Evolutionary conservation across 1,140 invertebrate species (phyloP), one percentile per base, ranked within the genome.

Genomic region (Leptinotarsa texana): DNA sequence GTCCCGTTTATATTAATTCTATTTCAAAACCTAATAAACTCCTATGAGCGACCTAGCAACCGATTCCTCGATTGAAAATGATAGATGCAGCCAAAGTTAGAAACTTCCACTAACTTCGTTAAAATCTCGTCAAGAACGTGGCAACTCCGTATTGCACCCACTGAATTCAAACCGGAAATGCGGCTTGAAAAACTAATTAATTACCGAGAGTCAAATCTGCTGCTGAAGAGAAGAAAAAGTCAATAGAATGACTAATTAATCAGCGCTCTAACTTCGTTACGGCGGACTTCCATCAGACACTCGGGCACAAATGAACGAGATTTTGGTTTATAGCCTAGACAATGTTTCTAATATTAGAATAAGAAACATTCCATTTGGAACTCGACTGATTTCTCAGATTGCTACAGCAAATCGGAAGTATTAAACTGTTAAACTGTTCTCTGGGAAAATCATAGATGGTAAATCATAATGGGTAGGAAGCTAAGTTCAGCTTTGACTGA

Each of bases 211-310:
- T 42, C 33, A 42, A 42, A 42, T 42, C 6, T 42, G 33, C 33
- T 42, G 33, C 33, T 11, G 51, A 57, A 15, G 4, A 17, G 51
- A 18, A 18, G 51, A 57, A 57, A 57, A 57, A 57, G 51, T 57
- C 51, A 57, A 57, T 57, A 57, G 51, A 57, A 57, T 57, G 51
- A 57, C 51, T 57, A 57, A 57, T 57, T 57, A 18, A 57, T 57
- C 33, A 42, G 33, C 33, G 51, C 51, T 57, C 51, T 57, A 57
- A 57, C 51, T 57, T 57, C 51, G 51, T 57, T 57, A 57, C 51
- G 51, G 51, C 51, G 15, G 51, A 57, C 51, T 57, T 18, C n/a
- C 51, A 57, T 6, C n/a, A 15, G 51, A 18, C 51, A n/a, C 49
- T 51, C 17, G 49, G 15, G 51, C 15, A 57, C 4, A 57, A 57